These are phyloP conservation scores for Mycetomoellerius zeteki DNA, from an alignment of 1,140 invertebrate genomes.

Conservation along the genomic window DNA sequence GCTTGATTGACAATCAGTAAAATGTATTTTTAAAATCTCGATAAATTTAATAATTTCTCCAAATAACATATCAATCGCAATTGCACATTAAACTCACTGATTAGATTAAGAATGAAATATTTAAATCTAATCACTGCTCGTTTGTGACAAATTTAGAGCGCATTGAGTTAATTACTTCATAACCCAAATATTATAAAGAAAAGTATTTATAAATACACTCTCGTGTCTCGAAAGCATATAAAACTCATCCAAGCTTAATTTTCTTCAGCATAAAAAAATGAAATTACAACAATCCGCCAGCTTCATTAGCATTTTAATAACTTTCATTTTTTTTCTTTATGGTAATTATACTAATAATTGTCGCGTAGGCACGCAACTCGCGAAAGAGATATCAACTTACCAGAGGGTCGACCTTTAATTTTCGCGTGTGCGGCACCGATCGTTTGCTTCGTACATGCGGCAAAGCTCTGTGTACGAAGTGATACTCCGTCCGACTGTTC, in stretches of 20 bases:
- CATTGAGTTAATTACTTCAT: not conserved
- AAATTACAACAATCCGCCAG: not conserved
- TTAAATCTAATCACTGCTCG: not conserved
- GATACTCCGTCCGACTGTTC: conserved; percentile 95
- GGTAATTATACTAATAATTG: not conserved
- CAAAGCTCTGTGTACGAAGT: conserved; percentile 95
- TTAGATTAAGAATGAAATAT: not conserved
- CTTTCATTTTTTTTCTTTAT: not conserved
- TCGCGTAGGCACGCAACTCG: not conserved
- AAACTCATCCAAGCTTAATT: not conserved
- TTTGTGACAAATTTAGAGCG: not conserved
- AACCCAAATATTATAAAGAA: not conserved
- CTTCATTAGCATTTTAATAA: conserved; percentile 11
- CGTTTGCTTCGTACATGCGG: conserved; percentile 94
- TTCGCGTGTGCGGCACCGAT: conserved; percentile 94
- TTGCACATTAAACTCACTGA: not conserved
- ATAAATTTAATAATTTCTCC: not conserved
- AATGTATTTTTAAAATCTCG: not conserved
- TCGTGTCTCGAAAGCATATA: not conserved
- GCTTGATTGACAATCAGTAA: not conserved
- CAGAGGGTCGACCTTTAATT: conserved; percentile 95
- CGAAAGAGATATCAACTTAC: conserved; percentile 89
- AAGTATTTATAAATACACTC: not conserved
- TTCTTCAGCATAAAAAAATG: not conserved
- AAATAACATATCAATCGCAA: not conserved